Evolutionary conservation across 2,888 invertebrate genomes (phyloP).

Genomic region (Apamea crenata): DNA sequence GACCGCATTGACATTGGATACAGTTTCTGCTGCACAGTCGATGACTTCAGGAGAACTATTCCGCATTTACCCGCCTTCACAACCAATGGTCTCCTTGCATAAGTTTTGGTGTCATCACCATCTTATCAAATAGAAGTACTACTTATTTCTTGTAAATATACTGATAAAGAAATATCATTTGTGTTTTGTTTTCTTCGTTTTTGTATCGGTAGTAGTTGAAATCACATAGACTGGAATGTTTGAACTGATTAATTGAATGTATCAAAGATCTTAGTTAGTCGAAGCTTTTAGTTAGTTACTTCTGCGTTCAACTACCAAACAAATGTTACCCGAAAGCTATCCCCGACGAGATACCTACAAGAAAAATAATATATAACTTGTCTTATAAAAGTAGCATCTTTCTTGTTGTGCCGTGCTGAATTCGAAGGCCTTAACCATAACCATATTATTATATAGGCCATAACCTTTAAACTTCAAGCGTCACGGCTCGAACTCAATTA

Average conservation of each 20-base stretch:
- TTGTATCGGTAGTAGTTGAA: not conserved
- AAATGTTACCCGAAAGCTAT: not conserved
- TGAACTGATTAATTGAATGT: not conserved
- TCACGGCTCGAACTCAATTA: not conserved
- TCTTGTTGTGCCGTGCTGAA: not conserved
- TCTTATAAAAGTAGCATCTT: not conserved
- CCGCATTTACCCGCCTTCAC: constrained; percentile 88
- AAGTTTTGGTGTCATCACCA: constrained; percentile 14
- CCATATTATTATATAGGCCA: too few relatives aligned
- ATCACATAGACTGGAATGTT: not conserved
- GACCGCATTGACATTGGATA: constrained; percentile 89
- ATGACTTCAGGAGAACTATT: constrained; percentile 89
- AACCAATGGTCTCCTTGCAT: constrained; percentile 72
- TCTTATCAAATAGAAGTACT: not conserved
- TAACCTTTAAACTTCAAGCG: not conserved
- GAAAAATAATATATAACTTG: not conserved
- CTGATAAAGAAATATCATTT: not conserved
- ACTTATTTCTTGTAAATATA: constrained; percentile 34
- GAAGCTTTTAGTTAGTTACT: not conserved
- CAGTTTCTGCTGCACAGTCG: constrained; percentile 91
- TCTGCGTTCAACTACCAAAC: not conserved
- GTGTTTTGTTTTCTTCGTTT: not conserved
- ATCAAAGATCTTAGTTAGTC: not conserved
- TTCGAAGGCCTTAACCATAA: not conserved
- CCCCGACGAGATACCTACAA: not conserved